Evolutionary conservation across 2,113 vertebrate species (phyloP), one percentile per base, ranked within the genome.

Genomic region (Sterrhoptilus dennistouni): DNA sequence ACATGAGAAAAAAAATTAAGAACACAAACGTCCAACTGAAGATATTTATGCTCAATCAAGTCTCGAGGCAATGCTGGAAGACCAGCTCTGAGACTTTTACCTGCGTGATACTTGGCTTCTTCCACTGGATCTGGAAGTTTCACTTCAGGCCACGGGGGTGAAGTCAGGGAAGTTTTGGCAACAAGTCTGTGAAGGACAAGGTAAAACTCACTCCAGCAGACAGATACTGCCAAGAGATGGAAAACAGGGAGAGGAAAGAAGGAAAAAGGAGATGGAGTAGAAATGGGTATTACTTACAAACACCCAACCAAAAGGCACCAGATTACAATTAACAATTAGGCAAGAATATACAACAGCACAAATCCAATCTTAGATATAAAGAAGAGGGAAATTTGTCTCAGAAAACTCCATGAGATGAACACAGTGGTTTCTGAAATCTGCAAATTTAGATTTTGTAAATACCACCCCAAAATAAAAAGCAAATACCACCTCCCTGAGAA

Each of bases 71-170:
- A 17, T 4, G 19, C 18, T 24, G 38, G 11, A 42, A 36, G 0
- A 15, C 5, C 1, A 23, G 53, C 63, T 23, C 2, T 0, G 6
- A 76, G 50, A 50, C 13, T 11, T 64, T 94, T 94, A 98, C 99
- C 98, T 97, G 87, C 77, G 5, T 99, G 99, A 5, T 96, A 83
- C 77, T 94, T 95, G 4, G 90, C 91, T 95, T 98, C 98, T 89
- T 98, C 98, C 5, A 17, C 64, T 0, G 97, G 96, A 79, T 98
- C 97, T 45, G 98, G 98, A 36, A 98, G 94, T 5, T 97, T 94
- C 31, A 98, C 66, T 65, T 98, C 96, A 16, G 98, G 97, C 99
- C 99, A 99, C 0, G 98, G 98, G 0, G 99, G 98, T 2, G 98
- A 98, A 52, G 96, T 98, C 90, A 99, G 90, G 7, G 98, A 98